Evolutionary conservation across 2,888 invertebrate species (phyloP).

Genomic region (Leptinotarsa tumamoca): DNA sequence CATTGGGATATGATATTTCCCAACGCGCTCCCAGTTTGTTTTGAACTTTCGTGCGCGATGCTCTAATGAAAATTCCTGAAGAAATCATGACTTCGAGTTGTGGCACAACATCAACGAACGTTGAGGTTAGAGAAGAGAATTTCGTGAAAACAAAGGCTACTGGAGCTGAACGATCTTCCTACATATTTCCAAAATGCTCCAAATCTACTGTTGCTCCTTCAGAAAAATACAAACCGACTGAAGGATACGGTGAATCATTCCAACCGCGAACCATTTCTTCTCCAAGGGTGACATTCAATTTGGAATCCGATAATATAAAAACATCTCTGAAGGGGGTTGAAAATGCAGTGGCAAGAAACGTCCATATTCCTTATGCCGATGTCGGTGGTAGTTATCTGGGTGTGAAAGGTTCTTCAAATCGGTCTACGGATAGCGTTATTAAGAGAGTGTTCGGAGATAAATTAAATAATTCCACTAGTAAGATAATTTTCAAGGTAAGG

Average conservation of each 20-base stretch:
- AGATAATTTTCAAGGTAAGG: constrained; percentile 48
- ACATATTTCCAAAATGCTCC: constrained; percentile 13
- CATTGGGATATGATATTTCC: constrained; percentile 30
- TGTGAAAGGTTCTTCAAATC: constrained; percentile 6
- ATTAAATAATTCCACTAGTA: constrained; percentile 35
- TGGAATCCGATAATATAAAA: constrained; percentile 29
- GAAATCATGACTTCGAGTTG: constrained; percentile 30
- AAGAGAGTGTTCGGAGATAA: constrained; percentile 20
- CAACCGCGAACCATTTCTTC: constrained; percentile 37
- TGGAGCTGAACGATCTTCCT: not conserved
- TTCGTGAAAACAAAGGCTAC: constrained; percentile 6
- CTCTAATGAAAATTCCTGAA: constrained; percentile 6
- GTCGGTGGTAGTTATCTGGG: not conserved
- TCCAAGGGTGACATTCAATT: constrained; percentile 24
- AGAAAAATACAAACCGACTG: constrained; percentile 49
- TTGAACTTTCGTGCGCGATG: constrained; percentile 37
- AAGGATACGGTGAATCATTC: constrained; percentile 32
- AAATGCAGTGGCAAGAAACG: constrained; percentile 28
- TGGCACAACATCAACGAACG: constrained; percentile 18
- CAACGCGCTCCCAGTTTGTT: constrained; percentile 38
- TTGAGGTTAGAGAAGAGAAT: not conserved
- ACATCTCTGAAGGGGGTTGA: constrained; percentile 32
- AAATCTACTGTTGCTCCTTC: constrained; percentile 4
- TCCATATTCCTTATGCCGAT: constrained; percentile 21
- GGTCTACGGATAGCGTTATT: constrained; percentile 28